Conservation (phyloP, 1,140 invertebrate species). For the Gryon sp. region DNA sequence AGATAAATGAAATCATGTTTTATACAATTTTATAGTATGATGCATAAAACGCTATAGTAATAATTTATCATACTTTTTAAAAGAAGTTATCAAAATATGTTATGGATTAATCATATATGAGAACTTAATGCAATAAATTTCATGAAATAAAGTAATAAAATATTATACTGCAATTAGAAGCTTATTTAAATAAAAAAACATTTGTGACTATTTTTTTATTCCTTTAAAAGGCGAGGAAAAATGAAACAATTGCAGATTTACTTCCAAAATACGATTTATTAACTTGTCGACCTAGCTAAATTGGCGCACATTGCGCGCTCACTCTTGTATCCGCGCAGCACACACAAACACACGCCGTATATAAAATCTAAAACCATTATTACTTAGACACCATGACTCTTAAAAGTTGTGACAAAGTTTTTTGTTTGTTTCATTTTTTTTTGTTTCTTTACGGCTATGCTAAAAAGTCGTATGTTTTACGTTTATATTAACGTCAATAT, state of each 20-base stretch:
- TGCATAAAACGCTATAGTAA: too few relatives aligned
- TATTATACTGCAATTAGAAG: too few relatives aligned
- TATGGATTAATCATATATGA: too few relatives aligned
- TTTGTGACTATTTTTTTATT: too few relatives aligned
- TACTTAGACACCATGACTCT: constrained; percentile 71
- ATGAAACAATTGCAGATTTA: constrained; percentile 43
- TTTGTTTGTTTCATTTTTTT: constrained; percentile 26
- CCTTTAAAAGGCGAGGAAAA: too few relatives aligned
- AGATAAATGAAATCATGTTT: too few relatives aligned
- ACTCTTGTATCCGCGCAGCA: constrained; percentile 43
- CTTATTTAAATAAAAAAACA: too few relatives aligned
- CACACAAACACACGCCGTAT: constrained; percentile 55
- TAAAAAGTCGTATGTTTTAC: constrained; percentile 65
- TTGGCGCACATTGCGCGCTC: constrained; percentile 53
- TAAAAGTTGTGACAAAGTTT: constrained; percentile 69
- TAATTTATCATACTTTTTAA: too few relatives aligned
- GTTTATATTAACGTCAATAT: constrained; percentile 66
- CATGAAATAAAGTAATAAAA: too few relatives aligned
- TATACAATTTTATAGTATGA: too few relatives aligned
- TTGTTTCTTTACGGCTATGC: constrained; percentile 58
- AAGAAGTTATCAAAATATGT: too few relatives aligned
- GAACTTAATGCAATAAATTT: too few relatives aligned
- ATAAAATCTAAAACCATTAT: constrained; percentile 73
- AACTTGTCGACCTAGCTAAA: constrained; percentile 70
- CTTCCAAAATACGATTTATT: constrained; percentile 75